Base-by-base conservation (phyloP, 2,888 invertebrate genomes). In the Drosophila subquinaria region DNA sequence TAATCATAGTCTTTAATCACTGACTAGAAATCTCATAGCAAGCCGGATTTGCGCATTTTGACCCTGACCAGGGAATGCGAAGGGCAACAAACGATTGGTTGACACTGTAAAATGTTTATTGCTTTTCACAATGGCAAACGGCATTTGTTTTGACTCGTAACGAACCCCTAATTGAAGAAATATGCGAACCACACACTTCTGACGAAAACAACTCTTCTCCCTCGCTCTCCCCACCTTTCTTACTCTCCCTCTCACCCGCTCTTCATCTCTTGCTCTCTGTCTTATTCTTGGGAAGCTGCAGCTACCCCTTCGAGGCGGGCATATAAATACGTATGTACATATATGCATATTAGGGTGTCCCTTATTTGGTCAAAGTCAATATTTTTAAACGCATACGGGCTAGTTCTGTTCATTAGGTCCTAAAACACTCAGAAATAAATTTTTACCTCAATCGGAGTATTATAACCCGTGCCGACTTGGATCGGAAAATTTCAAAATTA, bases 151-250 rank as follows among this genome's bases (percentile, higher is more conserved):
- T 67, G 80, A 79, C 70, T 79, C 76, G 71, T 45, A 63, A 71
- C 67, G 71, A 75, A 77, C 71, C 77, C 80, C 72, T 77, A 77
- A 77, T 77, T 77, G 80, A 52, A 47, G 67, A 52, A 61, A 57
- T 61, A 61, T 63, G 59, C 55, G 53, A 52, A 15, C 35, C 36
- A 36, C 20, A 36, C 10, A 50, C 50, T 20, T 9, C 17, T 33
- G 10, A 35, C 35, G 23, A 47, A 51, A 20, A 36, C 51, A 36
- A 51, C 35, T 20, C 35, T 27, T 23, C 6, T 35, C 17, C 47
- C 57, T 15, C 27, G 38, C 38, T 38, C 42, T 11, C 6, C 11
- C 38, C 10, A 4, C 13, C 4, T 1, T 36, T 13, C 13, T 36
- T 4, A 36, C 35, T 35, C 40, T 17, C 9, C 10, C 30, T 9